phyloP scores from a whole-genome alignment of 2,113 vertebrate genomes.

The Salvelinus namaycush region DNA sequence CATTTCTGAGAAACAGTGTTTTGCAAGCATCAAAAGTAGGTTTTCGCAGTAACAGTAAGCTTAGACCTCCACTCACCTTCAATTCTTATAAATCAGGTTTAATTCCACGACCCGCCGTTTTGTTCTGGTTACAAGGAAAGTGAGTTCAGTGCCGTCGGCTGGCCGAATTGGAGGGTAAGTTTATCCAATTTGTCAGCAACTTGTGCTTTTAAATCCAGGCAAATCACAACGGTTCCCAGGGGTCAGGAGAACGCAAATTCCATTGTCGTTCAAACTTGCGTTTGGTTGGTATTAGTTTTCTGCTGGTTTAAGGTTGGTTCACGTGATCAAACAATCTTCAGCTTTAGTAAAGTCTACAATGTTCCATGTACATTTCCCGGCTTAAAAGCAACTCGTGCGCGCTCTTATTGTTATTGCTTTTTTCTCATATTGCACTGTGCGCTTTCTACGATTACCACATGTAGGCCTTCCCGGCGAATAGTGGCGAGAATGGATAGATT shows the following conservation, averaged over 20 bases:
- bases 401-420: background rate
- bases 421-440: conserved; percentile 6
- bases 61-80: conserved; percentile 44
- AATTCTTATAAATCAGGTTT: background rate
- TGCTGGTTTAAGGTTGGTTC: conserved; percentile 6
- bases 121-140: background rate
- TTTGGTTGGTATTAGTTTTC: conserved; percentile 26
- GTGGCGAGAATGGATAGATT: conserved; percentile 33
- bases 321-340: background rate
- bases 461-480: conserved; percentile 34
- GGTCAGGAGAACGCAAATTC: conserved; percentile 28
- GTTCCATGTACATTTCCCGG: background rate
- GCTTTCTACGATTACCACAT: conserved; percentile 43
- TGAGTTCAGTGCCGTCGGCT: background rate
- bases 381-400: background rate
- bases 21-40: too few relatives aligned
- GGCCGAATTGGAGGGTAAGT: background rate
- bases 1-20: too few relatives aligned
- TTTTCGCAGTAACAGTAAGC: too few relatives aligned
- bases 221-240: conserved; percentile 18
- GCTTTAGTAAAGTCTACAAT: background rate
- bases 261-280: conserved; percentile 31
- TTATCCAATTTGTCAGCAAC: conserved; percentile 24
- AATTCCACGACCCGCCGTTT: background rate
- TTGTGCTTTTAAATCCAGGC: conserved; percentile 17